Evolutionary conservation across 2,888 invertebrate genomes (phyloP).

Genomic region (Lasioglossum oenotherae): DNA sequence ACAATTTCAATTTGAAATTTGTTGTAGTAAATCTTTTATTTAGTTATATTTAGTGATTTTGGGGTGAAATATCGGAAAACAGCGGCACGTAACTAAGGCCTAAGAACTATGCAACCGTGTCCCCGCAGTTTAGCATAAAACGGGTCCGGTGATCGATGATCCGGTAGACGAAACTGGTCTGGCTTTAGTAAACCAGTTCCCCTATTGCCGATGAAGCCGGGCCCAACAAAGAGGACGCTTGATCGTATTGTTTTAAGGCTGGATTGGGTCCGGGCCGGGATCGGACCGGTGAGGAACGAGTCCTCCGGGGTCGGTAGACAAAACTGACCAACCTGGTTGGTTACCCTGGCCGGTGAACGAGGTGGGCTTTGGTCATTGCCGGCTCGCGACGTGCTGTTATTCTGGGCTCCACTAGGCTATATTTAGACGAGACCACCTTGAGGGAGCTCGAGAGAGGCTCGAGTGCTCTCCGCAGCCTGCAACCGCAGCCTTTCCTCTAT

Average conservation of each 20-base stretch:
- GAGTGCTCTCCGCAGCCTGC: slow-evolving; percentile 58
- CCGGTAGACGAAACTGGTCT: slow-evolving; percentile 58
- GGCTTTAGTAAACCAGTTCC: slow-evolving; percentile 53
- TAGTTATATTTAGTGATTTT: background rate
- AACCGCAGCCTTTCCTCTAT: slow-evolving; percentile 65
- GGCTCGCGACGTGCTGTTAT: slow-evolving; percentile 79
- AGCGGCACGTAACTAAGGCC: slow-evolving; percentile 25
- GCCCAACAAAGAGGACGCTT: slow-evolving; percentile 29
- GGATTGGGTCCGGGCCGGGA: background rate
- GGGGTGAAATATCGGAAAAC: background rate
- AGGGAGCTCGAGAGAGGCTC: slow-evolving; percentile 73
- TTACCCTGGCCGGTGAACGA: slow-evolving; percentile 67
- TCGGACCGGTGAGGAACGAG: slow-evolving; percentile 17
- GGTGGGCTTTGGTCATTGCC: slow-evolving; percentile 80
- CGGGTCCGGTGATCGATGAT: slow-evolving; percentile 51
- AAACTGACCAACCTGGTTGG: slow-evolving; percentile 68
- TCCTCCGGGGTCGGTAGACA: slow-evolving; percentile 41
- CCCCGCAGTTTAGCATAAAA: slow-evolving; percentile 45
- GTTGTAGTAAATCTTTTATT: too few relatives aligned
- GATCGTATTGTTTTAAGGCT: slow-evolving; percentile 52
- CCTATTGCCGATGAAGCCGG: background rate
- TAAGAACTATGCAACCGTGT: slow-evolving; percentile 34
- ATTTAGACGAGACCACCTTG: slow-evolving; percentile 84
- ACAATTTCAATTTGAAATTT: too few relatives aligned
- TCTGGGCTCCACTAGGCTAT: slow-evolving; percentile 82